Base-by-base conservation (phyloP, 2,888 invertebrate genomes). In the Morpho helenor region DNA sequence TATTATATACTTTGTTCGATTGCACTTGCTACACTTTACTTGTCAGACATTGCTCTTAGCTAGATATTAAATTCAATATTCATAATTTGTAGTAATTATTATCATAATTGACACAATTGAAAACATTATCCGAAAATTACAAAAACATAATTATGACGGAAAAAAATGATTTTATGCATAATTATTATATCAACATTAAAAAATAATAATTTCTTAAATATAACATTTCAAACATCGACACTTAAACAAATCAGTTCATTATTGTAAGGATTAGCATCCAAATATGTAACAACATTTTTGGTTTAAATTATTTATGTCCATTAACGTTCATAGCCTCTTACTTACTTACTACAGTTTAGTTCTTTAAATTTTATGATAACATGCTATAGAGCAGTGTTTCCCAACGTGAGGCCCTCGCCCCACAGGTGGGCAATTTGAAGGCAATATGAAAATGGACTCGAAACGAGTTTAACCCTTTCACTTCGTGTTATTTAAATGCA, bases 251-350 rank as follows among this genome's bases (percentile, higher is more conserved):
- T 62, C 59, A 62, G 62, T 62, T 57, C 62, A 59, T 56, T 53
- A 42, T 49, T 45, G 54, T 45, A 56, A 47, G 54, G 59, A 50
- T 48, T 53, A 50, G 10, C 23, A 23, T 49, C 42, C 62, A 45
- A 53, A 50, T 44, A 43, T 52, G 61, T 64, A 66, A 64, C 59
- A 63, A 56, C 52, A 63, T 65, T 67, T 69, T 71, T 66, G 70
- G 68, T 68, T 60, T 46, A 62, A 61, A 55, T 62, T 44, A 44
- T 49, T 23, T 47, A 48, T 60, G 62, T 67, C 61, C n/a, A 70
- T 69, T 62, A 71, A 69, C 64, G 61, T 65, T 72, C 69, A 75
- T 76, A 76, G 76, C 76, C 76, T 77, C 77, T 74, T 68, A 62
- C 68, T 73, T 72, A 74, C 59, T 66, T 59, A 64, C 68, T 73